Percentiles rank a stretch among this genome's conserved stretches.
phyloP scores from a whole-genome alignment of 1,140 invertebrate species.

The Parasteatoda tepidariorum region DNA sequence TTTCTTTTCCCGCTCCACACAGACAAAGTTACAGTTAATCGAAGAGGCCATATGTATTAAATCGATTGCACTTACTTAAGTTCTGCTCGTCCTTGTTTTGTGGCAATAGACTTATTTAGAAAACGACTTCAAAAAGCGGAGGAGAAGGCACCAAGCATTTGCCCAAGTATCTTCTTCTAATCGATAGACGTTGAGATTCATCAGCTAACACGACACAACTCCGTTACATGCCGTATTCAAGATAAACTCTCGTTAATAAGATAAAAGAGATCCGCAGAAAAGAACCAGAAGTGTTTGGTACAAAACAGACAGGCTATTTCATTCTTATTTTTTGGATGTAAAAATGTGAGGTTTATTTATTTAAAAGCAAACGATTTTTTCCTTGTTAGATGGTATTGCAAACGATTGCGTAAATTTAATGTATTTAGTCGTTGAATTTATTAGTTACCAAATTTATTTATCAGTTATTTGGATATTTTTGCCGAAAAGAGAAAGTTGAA shows the following conservation, averaged over 20 bases:
- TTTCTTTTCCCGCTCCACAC: not conserved
- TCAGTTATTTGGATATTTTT: no score
- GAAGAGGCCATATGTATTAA: not conserved
- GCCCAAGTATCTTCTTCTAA: not conserved
- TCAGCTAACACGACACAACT: not conserved
- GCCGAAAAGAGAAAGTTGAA: no score
- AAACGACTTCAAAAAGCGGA: conserved; percentile 1
- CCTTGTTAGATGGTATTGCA: no score
- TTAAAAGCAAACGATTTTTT: no score
- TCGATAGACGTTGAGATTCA: conserved; percentile 24
- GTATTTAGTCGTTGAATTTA: no score
- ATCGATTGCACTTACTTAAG: not conserved
- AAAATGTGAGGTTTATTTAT: no score
- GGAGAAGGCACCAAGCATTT: not conserved
- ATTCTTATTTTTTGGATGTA: no score
- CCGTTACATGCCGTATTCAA: not conserved
- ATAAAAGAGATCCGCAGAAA: not conserved
- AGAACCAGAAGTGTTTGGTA: not conserved
- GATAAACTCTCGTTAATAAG: conserved; percentile 36
- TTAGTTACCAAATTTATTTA: no score
- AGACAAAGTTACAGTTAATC: conserved; percentile 21
- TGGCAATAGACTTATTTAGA: conserved; percentile 5
- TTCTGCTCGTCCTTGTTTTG: not conserved
- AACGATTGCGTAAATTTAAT: no score
- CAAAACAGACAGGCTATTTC: no score